These are phyloP conservation scores for Malurus cyaneus DNA, from an alignment of 2,113 vertebrate species.

Conservation along the genomic window DNA sequence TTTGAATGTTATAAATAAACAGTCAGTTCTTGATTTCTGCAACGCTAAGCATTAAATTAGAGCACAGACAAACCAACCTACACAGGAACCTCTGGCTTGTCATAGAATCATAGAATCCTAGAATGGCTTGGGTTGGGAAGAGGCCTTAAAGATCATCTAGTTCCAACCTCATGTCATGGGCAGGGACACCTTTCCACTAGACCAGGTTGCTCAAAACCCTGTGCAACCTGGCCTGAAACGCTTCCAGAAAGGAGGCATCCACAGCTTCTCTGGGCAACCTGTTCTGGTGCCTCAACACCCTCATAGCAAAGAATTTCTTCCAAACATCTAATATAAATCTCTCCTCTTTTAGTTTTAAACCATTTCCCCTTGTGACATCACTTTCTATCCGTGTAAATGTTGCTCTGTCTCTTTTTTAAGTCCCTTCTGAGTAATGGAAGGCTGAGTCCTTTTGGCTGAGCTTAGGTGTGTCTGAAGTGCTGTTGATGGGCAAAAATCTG, in stretches of 20 bases:
- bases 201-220: not conserved
- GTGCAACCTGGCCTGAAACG: not conserved
- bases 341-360: not conserved
- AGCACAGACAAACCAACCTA: not conserved
- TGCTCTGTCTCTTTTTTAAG: not conserved
- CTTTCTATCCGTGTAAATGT: not conserved
- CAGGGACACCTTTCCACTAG: not conserved
- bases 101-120: not conserved
- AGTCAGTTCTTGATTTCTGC: slow-evolving; percentile 28
- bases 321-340: not conserved
- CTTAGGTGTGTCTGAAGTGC: not conserved
- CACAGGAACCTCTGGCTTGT: not conserved
- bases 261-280: not conserved
- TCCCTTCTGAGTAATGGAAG: not conserved
- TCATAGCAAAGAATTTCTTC: not conserved
- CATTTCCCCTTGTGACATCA: not conserved
- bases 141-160: not conserved
- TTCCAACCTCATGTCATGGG: not conserved
- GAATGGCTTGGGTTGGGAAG: not conserved
- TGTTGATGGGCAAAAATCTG: not conserved
- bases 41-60: not conserved
- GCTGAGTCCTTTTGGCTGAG: not conserved
- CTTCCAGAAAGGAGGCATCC: not conserved
- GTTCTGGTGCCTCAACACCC: not conserved
- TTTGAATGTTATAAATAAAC: slow-evolving; percentile 43